Percentiles rank a stretch among this genome's conserved stretches.
These are phyloP conservation scores for Cirrhinus molitorella DNA, from an alignment of 2,797 vertebrate species.

Conservation along the genomic window DNA sequence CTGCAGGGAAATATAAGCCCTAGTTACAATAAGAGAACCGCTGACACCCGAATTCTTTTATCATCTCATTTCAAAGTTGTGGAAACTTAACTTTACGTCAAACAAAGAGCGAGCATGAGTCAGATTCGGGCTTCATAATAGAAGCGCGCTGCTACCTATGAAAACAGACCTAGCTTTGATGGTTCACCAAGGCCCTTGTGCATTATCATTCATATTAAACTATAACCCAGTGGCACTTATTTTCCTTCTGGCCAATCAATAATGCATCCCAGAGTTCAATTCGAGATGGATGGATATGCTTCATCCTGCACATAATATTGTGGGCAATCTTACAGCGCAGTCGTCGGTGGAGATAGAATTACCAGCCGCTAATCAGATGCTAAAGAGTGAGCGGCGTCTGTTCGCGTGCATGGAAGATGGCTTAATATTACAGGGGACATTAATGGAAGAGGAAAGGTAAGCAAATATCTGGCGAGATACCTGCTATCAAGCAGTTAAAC, in stretches of 20 bases:
- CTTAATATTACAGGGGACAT: conserved; percentile 91
- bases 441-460: conserved; percentile 93
- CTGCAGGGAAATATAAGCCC: conserved; percentile 49
- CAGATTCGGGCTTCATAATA: conserved; percentile 84
- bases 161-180: conserved; percentile 38
- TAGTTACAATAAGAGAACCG: conserved; percentile 57
- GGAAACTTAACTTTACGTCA: conserved; percentile 51
- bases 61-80: conserved; percentile 53
- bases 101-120: conserved; percentile 78
- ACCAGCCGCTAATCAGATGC: conserved; percentile 94
- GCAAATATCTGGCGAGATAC: conserved; percentile 92
- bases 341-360: conserved; percentile 90
- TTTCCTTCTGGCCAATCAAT: conserved; percentile 95
- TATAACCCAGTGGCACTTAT: conserved; percentile 94
- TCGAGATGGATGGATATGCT: conserved; percentile 87
- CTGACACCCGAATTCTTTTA: conserved; percentile 57
- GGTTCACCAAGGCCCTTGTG: conserved; percentile 82
- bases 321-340: conserved; percentile 81
- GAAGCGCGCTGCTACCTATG: conserved; percentile 61
- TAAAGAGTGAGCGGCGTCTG: conserved; percentile 84
- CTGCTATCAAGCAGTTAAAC: conserved; percentile 96
- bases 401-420: conserved; percentile 90
- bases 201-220: conserved; percentile 97
- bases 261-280: conserved; percentile 93
- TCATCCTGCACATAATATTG: conserved; percentile 92